Evolutionary conservation across 1,140 invertebrate species (phyloP), one percentile per base, ranked within the genome.

Genomic region (Sitophilus oryzae): DNA sequence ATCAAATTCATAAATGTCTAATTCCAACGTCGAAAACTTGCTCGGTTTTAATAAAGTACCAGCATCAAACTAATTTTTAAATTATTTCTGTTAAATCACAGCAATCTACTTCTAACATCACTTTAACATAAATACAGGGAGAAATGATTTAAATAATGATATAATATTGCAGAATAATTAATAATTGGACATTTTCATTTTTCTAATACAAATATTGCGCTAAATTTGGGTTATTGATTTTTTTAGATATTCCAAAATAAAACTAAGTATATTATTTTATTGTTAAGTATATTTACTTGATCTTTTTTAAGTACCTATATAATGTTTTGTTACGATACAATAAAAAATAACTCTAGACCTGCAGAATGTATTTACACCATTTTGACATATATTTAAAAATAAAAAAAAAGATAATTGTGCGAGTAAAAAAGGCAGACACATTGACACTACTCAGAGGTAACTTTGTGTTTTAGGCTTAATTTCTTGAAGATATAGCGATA

Each of bases 311-410:
- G 55, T 57, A 57, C 48, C 55, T 42, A 57, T 51, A 46, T 37
- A 43, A 42, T 38, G 38, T 57, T 52, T 57, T 18, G 42, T 21
- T 57, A 57, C 55, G 34, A 40, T 57, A 40, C 42, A 49, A 44
- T 44, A 57, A 52, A 51, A 57, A 46, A 56, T 49, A 56, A 57
- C 18, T 34, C 47, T 52, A 51, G 35, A 56, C 34, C 47, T 56
- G 54, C 54, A 50, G 21, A 56, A 56, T 56, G 54, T 56, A 56
- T 56, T 5, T 56, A 56, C 54, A 56, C 15, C 23, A 56, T 50
- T 19, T 19, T 54, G 5, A 37, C n/a, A 14, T 54, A 5, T 30
- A n/a, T 48, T 30, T 42, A 49, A 41, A 43, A 30, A 19, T 36
- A 19, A 35, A 49, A 40, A 54, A 15, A 21, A 55, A 43, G 45